Evolutionary conservation across 2,113 vertebrate species (phyloP).

Genomic region (Parus major): DNA sequence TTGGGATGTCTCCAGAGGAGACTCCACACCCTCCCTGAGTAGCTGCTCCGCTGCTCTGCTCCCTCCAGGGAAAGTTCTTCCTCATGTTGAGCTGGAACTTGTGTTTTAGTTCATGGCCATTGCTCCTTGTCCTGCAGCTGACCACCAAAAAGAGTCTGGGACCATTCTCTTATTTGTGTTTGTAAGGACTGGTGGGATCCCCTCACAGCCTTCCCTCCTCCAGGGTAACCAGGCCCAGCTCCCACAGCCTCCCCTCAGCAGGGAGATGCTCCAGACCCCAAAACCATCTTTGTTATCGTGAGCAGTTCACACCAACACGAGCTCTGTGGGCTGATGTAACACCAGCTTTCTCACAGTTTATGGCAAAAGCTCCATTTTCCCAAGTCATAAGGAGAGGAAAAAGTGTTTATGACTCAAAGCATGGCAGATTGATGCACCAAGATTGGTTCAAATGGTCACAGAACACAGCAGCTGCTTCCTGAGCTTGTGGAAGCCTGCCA

Average conservation of each 20-base stretch:
- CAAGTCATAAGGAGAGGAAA: background rate
- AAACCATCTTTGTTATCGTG: background rate
- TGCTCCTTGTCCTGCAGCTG: background rate
- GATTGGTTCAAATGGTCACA: background rate
- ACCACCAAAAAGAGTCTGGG: too few relatives aligned
- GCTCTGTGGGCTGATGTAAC: background rate
- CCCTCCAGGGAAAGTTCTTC: background rate
- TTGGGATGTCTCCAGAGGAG: background rate
- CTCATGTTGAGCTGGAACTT: accelerated
- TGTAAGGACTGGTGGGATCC: background rate
- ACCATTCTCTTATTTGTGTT: too few relatives aligned
- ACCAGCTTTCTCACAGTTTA: background rate
- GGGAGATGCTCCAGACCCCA: background rate
- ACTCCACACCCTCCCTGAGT: accelerated
- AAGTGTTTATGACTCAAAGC: background rate
- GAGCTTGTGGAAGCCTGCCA: accelerated
- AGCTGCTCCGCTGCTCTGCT: background rate
- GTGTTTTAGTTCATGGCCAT: background rate
- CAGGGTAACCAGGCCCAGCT: background rate
- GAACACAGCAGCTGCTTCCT: background rate
- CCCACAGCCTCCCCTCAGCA: accelerated
- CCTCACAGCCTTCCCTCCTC: background rate
- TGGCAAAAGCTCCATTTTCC: background rate
- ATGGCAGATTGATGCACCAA: accelerated
- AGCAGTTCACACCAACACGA: background rate